A percentile compares a stretch with the other conserved stretches of the same genome.
phyloP scores from a whole-genome alignment of 2,888 invertebrate genomes.

The Mythimna pallens region DNA sequence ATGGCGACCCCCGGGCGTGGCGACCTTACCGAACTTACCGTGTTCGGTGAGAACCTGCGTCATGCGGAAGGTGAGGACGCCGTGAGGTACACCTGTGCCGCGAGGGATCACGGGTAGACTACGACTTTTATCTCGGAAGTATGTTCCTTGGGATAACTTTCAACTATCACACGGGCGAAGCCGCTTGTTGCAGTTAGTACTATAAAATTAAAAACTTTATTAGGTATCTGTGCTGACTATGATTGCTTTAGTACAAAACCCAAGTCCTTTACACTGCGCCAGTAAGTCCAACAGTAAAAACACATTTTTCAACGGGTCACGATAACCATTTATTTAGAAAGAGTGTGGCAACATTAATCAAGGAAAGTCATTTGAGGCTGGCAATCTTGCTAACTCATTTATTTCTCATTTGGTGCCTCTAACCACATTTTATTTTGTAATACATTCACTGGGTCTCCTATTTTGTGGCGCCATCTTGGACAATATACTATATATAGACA shows the following conservation, averaged over 20 bases:
- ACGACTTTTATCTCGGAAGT: too few species aligned
- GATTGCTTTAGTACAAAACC: neutral
- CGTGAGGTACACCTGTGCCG: too few species aligned
- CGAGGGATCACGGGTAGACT: too few species aligned
- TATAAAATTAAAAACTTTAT: too few species aligned
- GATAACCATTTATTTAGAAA: slow-evolving; percentile 56
- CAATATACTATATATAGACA: too few species aligned
- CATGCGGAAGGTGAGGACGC: too few species aligned
- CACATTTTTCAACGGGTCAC: slow-evolving; percentile 50
- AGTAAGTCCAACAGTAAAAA: slow-evolving; percentile 15
- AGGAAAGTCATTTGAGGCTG: slow-evolving; percentile 64
- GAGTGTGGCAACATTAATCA: slow-evolving; percentile 64
- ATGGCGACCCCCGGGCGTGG: too few species aligned
- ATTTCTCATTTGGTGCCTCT: slow-evolving; percentile 62
- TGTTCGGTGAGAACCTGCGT: too few species aligned
- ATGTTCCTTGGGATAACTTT: too few species aligned
- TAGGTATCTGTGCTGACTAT: neutral
- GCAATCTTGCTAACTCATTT: slow-evolving; percentile 66
- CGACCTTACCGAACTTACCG: too few species aligned
- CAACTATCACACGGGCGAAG: too few species aligned
- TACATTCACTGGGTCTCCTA: slow-evolving; percentile 32
- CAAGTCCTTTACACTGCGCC: neutral
- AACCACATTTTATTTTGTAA: slow-evolving; percentile 65
- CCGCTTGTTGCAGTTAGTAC: too few species aligned
- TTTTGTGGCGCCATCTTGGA: slow-evolving; percentile 24